These are phyloP conservation scores for Corydoras sp. DNA, from an alignment of 2,113 vertebrate species.

Conservation along the genomic window DNA sequence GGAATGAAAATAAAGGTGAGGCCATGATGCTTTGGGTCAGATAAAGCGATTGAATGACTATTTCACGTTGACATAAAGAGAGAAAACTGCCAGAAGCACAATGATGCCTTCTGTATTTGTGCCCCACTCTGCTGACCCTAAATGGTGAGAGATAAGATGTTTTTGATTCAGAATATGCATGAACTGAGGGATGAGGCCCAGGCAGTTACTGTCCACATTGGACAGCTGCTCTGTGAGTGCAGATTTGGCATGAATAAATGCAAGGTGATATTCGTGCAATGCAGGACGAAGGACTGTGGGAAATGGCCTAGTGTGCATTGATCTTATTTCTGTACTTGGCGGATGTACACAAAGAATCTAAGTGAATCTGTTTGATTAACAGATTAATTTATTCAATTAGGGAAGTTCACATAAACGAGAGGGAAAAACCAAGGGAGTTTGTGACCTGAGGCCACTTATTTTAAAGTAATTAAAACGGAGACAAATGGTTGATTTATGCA, in stretches of 20 bases:
- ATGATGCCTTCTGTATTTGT: slow-evolving; percentile 33
- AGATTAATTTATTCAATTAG: slow-evolving; percentile 37
- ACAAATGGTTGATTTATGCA: slow-evolving; percentile 31
- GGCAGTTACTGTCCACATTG: slow-evolving; percentile 15
- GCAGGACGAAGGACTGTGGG: background rate
- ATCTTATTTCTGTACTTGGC: slow-evolving; percentile 6
- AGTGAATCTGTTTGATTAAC: slow-evolving; percentile 40
- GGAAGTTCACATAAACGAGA: slow-evolving; percentile 26
- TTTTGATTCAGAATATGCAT: slow-evolving; percentile 39
- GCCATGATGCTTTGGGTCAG: slow-evolving; percentile 17
- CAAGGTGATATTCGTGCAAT: slow-evolving; percentile 34
- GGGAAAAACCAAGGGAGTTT: slow-evolving; percentile 17
- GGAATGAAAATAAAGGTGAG: slow-evolving; percentile 31
- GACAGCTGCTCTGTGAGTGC: slow-evolving; percentile 30
- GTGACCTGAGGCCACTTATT: slow-evolving; percentile 39
- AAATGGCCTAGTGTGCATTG: slow-evolving; percentile 6
- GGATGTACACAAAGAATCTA: background rate
- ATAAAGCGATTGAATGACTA: slow-evolving; percentile 30
- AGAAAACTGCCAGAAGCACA: slow-evolving; percentile 45
- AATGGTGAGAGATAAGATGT: slow-evolving; percentile 34
- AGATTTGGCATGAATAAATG: slow-evolving; percentile 40
- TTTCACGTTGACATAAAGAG: slow-evolving; percentile 42
- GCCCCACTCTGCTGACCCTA: slow-evolving; percentile 19
- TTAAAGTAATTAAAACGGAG: slow-evolving; percentile 33
- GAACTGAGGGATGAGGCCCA: slow-evolving; percentile 19